Conservation (phyloP, 1,140 invertebrate species). For the Thaumetopoea pityocampa region DNA sequence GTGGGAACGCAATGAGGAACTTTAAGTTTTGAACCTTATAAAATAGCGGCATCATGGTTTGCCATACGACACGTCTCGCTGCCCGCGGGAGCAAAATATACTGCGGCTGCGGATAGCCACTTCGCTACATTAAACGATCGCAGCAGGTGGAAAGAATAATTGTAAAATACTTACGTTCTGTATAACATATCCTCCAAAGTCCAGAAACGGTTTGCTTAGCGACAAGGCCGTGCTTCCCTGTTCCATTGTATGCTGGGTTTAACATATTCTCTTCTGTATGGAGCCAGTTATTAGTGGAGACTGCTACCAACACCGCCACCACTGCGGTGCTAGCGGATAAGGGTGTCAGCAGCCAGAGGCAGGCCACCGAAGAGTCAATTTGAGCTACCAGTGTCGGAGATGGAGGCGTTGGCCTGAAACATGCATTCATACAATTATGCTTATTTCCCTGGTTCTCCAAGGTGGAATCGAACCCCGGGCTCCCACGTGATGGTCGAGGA, state of each 20-base stretch:
- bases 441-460: too few relatives aligned
- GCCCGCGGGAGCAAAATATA: too few relatives aligned
- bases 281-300: slow-evolving; percentile 83
- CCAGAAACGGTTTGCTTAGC: slow-evolving; percentile 83
- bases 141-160: too few relatives aligned
- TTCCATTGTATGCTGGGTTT: slow-evolving; percentile 80
- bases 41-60: too few relatives aligned
- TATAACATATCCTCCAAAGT: slow-evolving; percentile 83
- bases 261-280: slow-evolving; percentile 83
- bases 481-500: too few relatives aligned
- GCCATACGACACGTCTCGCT: too few relatives aligned
- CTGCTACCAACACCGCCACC: slow-evolving; percentile 79
- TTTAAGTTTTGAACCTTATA: too few relatives aligned
- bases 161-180: slow-evolving; percentile 79
- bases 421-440: too few relatives aligned
- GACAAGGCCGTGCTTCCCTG: slow-evolving; percentile 78
- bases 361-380: slow-evolving; percentile 76
- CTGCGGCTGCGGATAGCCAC: too few relatives aligned
- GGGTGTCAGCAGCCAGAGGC: slow-evolving; percentile 81
- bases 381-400: slow-evolving; percentile 67
- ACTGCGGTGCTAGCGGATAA: slow-evolving; percentile 79
- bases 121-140: too few relatives aligned
- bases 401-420: slow-evolving; percentile 61
- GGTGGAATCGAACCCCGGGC: too few relatives aligned
- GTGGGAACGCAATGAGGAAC: too few relatives aligned